Conservation (phyloP, 2,888 invertebrate species). For the Pseudoips prasinana region DNA sequence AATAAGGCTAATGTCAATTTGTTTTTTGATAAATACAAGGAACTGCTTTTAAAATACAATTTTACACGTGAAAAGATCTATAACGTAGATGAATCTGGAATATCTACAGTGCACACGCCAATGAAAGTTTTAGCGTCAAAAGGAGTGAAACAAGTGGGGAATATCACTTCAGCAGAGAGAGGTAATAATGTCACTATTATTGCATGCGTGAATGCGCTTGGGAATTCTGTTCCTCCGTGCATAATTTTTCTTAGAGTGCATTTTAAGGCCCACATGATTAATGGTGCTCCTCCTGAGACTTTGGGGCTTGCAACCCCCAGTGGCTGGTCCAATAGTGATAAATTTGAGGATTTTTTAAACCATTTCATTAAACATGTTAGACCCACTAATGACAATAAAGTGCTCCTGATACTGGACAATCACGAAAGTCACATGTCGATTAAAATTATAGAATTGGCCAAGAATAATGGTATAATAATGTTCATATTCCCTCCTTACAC, state of each 20-base stretch:
- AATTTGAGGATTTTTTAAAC: constrained; percentile 16
- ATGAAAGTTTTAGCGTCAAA: constrained; percentile 23
- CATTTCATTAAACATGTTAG: constrained; percentile 16
- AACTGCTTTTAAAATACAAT: background rate
- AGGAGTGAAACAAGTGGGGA: constrained; percentile 2
- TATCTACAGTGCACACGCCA: constrained; percentile 20
- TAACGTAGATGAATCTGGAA: constrained; percentile 21
- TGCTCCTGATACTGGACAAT: constrained; percentile 21
- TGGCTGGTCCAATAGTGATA: constrained; percentile 29
- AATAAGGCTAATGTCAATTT: constrained; percentile 1
- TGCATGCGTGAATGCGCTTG: constrained; percentile 5
- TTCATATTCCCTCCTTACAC: constrained; percentile 25
- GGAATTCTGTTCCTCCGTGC: constrained; percentile 6
- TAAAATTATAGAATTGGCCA: constrained; percentile 15
- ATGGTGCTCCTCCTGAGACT: constrained; percentile 5
- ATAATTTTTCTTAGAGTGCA: constrained; percentile 8
- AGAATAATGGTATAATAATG: background rate
- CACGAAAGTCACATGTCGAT: constrained; percentile 19
- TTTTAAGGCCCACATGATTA: constrained; percentile 2
- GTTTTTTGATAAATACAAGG: background rate
- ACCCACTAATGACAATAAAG: constrained; percentile 5
- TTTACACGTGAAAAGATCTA: constrained; percentile 6
- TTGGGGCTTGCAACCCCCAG: constrained; percentile 19
- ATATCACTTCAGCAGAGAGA: background rate
- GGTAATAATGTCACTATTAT: constrained; percentile 3